Conservation (phyloP, 1,140 invertebrate species). For the Apis cerana region DNA sequence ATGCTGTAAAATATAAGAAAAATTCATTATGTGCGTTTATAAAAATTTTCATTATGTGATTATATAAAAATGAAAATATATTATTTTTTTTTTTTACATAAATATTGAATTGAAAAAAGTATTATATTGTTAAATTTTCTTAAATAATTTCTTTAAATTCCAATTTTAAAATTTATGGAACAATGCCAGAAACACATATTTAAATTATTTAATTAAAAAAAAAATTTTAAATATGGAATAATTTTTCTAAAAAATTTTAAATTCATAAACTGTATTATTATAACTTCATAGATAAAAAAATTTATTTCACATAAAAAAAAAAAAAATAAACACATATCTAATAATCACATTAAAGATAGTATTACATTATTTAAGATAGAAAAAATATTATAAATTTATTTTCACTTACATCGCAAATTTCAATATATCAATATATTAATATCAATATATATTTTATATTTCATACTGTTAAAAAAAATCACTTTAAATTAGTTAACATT, state of each 20-base stretch:
- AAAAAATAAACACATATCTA: neutral
- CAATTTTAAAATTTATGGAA: neutral
- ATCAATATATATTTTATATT: neutral
- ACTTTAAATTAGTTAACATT: neutral
- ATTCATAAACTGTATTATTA: neutral
- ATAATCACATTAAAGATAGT: neutral
- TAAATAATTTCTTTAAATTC: neutral
- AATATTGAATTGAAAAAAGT: neutral
- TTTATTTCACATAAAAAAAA: neutral
- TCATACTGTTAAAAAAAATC: neutral
- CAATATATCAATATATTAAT: neutral
- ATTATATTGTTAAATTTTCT: neutral
- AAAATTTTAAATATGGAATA: neutral
- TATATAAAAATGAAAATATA: neutral
- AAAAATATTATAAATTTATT: neutral
- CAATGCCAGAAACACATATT: conserved; percentile 8
- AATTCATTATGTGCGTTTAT: conserved; percentile 2
- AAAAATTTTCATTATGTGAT: too few relatives aligned
- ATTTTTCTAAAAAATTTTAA: neutral
- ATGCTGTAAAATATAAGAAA: neutral
- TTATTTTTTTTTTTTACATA: neutral
- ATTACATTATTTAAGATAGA: neutral
- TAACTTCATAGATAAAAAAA: neutral
- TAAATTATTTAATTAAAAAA: neutral
- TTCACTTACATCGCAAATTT: neutral